Evolutionary conservation across 1,140 invertebrate species (phyloP).

Genomic region (Nebria ingens): DNA sequence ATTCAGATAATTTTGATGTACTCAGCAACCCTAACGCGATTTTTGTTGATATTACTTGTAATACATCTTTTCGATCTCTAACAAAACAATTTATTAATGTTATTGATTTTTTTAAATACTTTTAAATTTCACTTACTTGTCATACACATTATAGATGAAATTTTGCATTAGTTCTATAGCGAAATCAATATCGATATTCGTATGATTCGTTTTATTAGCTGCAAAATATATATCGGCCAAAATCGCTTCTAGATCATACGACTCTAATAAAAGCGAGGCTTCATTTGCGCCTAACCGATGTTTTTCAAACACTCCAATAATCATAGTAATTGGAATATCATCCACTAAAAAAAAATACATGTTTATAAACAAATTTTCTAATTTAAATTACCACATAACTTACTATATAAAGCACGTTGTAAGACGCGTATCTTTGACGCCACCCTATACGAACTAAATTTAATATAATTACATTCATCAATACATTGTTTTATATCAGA

Average conservation of each 20-base stretch:
- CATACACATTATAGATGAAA: conserved; percentile 52
- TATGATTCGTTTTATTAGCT: conserved; percentile 44
- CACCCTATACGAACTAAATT: conserved; percentile 70
- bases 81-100: too few relatives aligned
- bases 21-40: conserved; percentile 49
- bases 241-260: conserved; percentile 47
- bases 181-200: conserved; percentile 43
- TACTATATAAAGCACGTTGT: conserved; percentile 53
- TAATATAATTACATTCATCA: conserved; percentile 60
- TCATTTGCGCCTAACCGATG: conserved; percentile 50
- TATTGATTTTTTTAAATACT: too few relatives aligned
- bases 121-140: conserved; percentile 40
- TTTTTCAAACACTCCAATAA: conserved; percentile 46
- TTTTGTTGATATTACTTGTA: conserved; percentile 47
- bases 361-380: background rate
- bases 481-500: conserved; percentile 39
- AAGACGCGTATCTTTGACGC: conserved; percentile 68
- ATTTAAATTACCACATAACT: conserved; percentile 22
- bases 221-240: conserved; percentile 53
- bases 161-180: conserved; percentile 47
- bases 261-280: conserved; percentile 43
- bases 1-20: conserved; percentile 45
- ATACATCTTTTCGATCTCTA: conserved; percentile 35
- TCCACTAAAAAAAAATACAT: conserved; percentile 42
- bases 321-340: conserved; percentile 39